A percentile compares a stretch with the other conserved stretches of the same genome.
phyloP scores from a whole-genome alignment of 1,140 invertebrate genomes.

The Eulimnadia texana region DNA sequence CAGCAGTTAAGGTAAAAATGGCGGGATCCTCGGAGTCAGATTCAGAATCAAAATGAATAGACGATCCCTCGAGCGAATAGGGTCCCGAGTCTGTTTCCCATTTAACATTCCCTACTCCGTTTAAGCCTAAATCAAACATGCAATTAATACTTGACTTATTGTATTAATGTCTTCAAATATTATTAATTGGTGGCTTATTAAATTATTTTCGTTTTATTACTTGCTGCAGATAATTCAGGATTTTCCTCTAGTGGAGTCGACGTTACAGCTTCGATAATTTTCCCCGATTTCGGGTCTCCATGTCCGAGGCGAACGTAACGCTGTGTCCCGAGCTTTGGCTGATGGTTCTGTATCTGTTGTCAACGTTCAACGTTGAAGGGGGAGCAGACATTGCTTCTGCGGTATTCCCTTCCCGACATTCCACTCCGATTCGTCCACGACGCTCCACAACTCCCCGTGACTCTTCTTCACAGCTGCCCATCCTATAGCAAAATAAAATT shows the following conservation, averaged over 20 bases:
- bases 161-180: not conserved
- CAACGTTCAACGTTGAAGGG: not conserved
- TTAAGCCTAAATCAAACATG: not conserved
- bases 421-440: constrained; percentile 16
- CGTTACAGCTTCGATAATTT: too few species aligned
- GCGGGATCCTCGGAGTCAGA: not conserved
- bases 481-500: constrained; percentile 5
- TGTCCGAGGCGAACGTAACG: constrained; percentile 12
- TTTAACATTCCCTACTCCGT: not conserved
- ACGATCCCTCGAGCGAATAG: constrained; percentile 13
- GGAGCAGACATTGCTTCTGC: not conserved
- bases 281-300: too few species aligned
- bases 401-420: not conserved
- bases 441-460: constrained; percentile 14
- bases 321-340: constrained; percentile 16
- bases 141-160: not conserved
- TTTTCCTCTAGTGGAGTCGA: too few species aligned
- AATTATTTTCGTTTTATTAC: not conserved
- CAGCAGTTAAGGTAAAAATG: not conserved
- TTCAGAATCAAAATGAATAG: constrained; percentile 12
- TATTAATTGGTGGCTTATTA: not conserved
- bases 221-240: too few species aligned
- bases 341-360: constrained; percentile 5
- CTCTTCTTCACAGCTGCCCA: constrained; percentile 12
- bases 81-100: constrained; percentile 10